Percentiles rank a stretch among this genome's conserved stretches.
These are phyloP conservation scores for Mus pahari DNA, from an alignment of 2,113 vertebrate species.

Conservation along the genomic window DNA sequence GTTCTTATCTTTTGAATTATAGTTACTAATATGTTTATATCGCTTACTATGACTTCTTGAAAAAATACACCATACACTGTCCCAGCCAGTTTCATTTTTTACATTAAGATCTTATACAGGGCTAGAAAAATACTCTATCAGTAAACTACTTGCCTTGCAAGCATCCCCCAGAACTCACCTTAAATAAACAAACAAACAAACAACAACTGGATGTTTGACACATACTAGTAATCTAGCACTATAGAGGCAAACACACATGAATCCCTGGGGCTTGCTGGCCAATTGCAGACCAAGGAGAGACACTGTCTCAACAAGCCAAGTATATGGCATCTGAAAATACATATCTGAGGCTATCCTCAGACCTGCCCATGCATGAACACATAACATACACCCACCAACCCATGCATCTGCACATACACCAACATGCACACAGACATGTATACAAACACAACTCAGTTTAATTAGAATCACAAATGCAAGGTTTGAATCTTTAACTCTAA, in stretches of 20 bases:
- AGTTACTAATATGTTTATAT: neutral
- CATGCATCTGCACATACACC: neutral
- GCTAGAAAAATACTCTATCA: neutral
- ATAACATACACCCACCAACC: neutral
- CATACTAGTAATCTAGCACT: neutral
- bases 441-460: neutral
- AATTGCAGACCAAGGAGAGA: neutral
- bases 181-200: neutral
- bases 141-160: neutral
- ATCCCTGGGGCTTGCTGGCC: too few species aligned
- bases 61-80: neutral
- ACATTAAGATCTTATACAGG: neutral
- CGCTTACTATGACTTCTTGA: neutral
- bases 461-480: neutral
- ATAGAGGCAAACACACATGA: neutral
- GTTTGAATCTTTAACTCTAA: neutral
- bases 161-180: neutral
- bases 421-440: neutral
- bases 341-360: neutral
- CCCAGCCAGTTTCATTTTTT: neutral
- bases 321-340: too few species aligned
- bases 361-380: neutral
- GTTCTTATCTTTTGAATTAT: neutral
- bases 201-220: too few species aligned
- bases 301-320: neutral